These are phyloP conservation scores for Aurelia aurita complex sp. Pacific DNA, from an alignment of 30 jellyfish, hydroid and myxozoan genomes.

Conservation along the genomic window DNA sequence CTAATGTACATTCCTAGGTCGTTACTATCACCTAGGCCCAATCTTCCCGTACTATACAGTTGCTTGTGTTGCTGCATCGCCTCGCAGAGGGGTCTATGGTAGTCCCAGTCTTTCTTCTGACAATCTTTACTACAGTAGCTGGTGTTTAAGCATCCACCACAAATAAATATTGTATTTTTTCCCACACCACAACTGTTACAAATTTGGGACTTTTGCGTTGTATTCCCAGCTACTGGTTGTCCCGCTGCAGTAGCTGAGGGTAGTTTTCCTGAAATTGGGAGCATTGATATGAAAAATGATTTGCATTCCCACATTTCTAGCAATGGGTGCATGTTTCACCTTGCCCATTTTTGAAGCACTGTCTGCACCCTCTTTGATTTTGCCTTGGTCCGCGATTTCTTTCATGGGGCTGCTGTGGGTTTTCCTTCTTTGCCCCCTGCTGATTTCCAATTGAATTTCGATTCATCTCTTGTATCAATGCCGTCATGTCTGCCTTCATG, in stretches of 20 bases:
- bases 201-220: background rate
- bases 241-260: slow-evolving; percentile 6
- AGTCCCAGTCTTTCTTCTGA: too few relatives aligned
- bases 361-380: slow-evolving; percentile 10
- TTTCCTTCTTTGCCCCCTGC: background rate
- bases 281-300: slow-evolving; percentile 15
- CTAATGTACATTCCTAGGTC: slow-evolving; percentile 5
- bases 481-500: slow-evolving; percentile 8
- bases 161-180: too few relatives aligned
- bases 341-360: slow-evolving; percentile 26
- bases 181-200: too few relatives aligned
- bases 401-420: background rate
- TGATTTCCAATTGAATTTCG: slow-evolving; percentile 1
- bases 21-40: slow-evolving; percentile 17
- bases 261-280: slow-evolving; percentile 28
- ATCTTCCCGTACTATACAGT: too few relatives aligned
- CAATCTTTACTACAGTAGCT: too few relatives aligned
- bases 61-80: too few relatives aligned
- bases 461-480: slow-evolving; percentile 5
- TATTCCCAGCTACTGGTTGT: slow-evolving; percentile 13
- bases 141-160: too few relatives aligned
- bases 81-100: too few relatives aligned
- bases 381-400: slow-evolving; percentile 2
- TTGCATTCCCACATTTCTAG: slow-evolving; percentile 40
- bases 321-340: slow-evolving; percentile 36